Conservation (phyloP, 2,113 vertebrate genomes). For the Platichthys stellatus region DNA sequence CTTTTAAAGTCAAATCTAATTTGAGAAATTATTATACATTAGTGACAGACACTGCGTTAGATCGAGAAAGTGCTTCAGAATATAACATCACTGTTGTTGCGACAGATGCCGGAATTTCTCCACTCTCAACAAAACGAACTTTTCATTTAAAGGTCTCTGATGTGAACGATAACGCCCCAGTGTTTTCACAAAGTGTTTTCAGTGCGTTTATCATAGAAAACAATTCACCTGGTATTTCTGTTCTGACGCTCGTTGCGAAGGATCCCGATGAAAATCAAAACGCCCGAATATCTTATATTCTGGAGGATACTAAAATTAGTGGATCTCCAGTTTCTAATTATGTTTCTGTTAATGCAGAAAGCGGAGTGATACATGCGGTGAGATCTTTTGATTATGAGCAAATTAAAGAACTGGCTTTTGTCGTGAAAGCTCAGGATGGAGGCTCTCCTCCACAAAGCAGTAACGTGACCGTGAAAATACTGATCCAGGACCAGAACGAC, state of each 20-base stretch:
- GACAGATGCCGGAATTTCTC: conserved; percentile 53
- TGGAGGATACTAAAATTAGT: background rate
- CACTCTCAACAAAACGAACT: conserved; percentile 34
- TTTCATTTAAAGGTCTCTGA: conserved; percentile 67
- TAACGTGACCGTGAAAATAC: conserved; percentile 25
- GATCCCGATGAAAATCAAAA: conserved; percentile 68
- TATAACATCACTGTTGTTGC: conserved; percentile 65
- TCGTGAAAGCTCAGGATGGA: conserved; percentile 50
- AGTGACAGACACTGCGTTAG: conserved; percentile 46
- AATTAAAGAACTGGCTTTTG: conserved; percentile 30
- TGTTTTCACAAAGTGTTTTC: conserved; percentile 50
- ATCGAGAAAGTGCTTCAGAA: conserved; percentile 57
- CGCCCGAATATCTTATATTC: conserved; percentile 46
- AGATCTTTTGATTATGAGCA: conserved; percentile 57
- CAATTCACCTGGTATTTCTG: conserved; percentile 60
- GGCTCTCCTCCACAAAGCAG: conserved; percentile 55
- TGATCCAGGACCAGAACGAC: conserved; percentile 19
- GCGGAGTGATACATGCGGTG: conserved; percentile 29
- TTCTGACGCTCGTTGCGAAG: conserved; percentile 31
- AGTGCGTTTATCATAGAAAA: conserved; percentile 60
- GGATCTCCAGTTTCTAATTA: conserved; percentile 33
- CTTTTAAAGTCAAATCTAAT: conserved; percentile 62
- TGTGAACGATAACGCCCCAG: conserved; percentile 75
- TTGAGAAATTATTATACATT: conserved; percentile 66
- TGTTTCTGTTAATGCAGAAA: conserved; percentile 59